phyloP scores from a whole-genome alignment of 2,113 vertebrate genomes.

The Lynx canadensis region DNA sequence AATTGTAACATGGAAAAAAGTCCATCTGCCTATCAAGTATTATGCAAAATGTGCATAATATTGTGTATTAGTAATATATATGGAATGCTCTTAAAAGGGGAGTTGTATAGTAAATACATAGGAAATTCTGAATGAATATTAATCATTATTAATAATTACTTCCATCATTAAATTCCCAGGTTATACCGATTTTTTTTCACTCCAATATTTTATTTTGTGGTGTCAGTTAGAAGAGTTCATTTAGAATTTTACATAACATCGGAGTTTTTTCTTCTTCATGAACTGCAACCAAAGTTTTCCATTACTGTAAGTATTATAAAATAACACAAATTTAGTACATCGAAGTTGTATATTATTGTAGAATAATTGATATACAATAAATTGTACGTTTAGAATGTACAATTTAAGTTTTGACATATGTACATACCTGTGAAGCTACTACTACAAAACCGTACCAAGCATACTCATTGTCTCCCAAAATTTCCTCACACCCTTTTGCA shows the following conservation, averaged over 20 bases:
- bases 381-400: neutral
- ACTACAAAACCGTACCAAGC: neutral
- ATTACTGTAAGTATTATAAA: neutral
- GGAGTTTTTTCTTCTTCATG: neutral
- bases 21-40: neutral
- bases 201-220: neutral
- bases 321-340: neutral
- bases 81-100: neutral
- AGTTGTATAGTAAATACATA: too few relatives aligned
- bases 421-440: neutral
- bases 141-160: neutral
- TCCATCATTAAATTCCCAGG: neutral
- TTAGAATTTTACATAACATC: neutral
- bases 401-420: neutral
- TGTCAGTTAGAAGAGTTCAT: neutral
- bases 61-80: neutral
- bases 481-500: neutral
- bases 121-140: neutral
- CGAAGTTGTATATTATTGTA: neutral
- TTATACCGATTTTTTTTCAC: neutral
- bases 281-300: neutral
- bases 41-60: neutral
- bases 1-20: neutral
- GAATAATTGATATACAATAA: neutral
- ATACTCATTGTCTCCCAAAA: neutral